A percentile compares a stretch with the other conserved stretches of the same genome.
Conservation (phyloP, 2,888 invertebrate genomes). For the Formica aserva region DNA sequence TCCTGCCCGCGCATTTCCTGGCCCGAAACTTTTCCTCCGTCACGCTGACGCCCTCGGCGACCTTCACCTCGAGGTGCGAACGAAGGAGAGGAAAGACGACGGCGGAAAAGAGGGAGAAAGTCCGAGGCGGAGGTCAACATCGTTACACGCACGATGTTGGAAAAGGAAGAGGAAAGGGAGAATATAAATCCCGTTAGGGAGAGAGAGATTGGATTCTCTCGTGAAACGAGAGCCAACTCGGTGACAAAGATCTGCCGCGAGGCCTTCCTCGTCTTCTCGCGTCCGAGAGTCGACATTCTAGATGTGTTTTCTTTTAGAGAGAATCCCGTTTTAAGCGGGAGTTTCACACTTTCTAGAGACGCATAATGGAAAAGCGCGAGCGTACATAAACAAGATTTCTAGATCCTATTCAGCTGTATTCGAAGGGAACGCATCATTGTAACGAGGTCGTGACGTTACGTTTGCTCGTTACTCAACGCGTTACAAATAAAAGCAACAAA, state of each 20-base stretch:
- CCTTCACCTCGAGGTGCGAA: constrained; percentile 75
- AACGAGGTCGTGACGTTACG: constrained; percentile 22
- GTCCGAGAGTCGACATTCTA: constrained; percentile 7
- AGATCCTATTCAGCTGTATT: constrained; percentile 46
- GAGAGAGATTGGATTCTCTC: constrained; percentile 58
- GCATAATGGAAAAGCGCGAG: constrained; percentile 49
- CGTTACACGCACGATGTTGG: constrained; percentile 59
- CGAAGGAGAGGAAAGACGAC: constrained; percentile 71
- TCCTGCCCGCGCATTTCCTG: constrained; percentile 47
- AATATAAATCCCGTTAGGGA: constrained; percentile 67
- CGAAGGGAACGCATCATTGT: constrained; percentile 43
- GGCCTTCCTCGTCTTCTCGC: neutral
- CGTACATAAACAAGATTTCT: constrained; percentile 42
- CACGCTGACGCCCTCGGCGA: constrained; percentile 68
- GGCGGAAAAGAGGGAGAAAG: constrained; percentile 70
- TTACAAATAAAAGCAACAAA: neutral
- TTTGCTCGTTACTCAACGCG: constrained; percentile 17
- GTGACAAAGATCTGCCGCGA: constrained; percentile 18
- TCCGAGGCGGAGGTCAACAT: constrained; percentile 72
- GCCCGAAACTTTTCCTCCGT: constrained; percentile 67
- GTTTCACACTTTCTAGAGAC: constrained; percentile 55
- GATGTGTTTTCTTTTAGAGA: constrained; percentile 31
- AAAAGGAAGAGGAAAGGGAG: constrained; percentile 16
- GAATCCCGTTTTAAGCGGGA: constrained; percentile 39
- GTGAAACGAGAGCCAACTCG: constrained; percentile 58